Percentiles rank a stretch among this genome's conserved stretches.
Evolutionary conservation across 2,888 invertebrate species (phyloP).

Genomic region (Hirtodrosophila duncani): DNA sequence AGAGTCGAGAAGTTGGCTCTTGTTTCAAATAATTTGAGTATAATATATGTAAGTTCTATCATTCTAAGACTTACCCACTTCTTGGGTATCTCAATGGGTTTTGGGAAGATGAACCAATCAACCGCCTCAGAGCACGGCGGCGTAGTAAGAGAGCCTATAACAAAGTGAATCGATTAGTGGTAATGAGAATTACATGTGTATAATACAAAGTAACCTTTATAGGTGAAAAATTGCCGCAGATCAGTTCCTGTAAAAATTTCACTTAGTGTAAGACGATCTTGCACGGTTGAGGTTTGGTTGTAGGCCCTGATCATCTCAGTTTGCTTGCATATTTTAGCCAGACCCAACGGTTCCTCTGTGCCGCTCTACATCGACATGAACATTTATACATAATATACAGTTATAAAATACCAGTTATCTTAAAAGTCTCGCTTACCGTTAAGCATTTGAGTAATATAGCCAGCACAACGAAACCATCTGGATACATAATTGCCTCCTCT

Average conservation of each 20-base stretch:
- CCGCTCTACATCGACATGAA: slow-evolving; percentile 7
- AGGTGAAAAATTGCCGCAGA: slow-evolving; percentile 36
- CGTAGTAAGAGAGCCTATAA: slow-evolving; percentile 48
- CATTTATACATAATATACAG: not conserved
- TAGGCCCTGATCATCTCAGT: slow-evolving; percentile 18
- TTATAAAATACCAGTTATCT: not conserved
- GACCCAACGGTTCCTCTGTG: not conserved
- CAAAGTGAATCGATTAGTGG: not conserved
- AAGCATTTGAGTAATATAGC: slow-evolving; percentile 31
- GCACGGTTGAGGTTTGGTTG: slow-evolving; percentile 8
- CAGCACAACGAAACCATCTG: slow-evolving; percentile 54
- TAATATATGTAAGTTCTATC: too few species aligned
- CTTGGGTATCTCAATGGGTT: slow-evolving; percentile 37
- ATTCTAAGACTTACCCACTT: slow-evolving; percentile 33
- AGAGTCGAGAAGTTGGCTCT: too few species aligned
- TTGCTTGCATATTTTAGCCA: slow-evolving; percentile 29
- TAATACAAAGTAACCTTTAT: slow-evolving; percentile 28
- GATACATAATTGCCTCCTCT: slow-evolving; percentile 20
- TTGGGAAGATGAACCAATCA: slow-evolving; percentile 52
- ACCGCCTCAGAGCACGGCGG: slow-evolving; percentile 54
- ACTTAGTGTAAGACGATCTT: slow-evolving; percentile 14
- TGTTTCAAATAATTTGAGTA: too few species aligned
- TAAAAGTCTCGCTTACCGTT: slow-evolving; percentile 8
- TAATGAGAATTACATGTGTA: not conserved
- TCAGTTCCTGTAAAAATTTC: slow-evolving; percentile 37